Conservation (phyloP, 1,140 invertebrate species). For the Maniola jurtina region DNA sequence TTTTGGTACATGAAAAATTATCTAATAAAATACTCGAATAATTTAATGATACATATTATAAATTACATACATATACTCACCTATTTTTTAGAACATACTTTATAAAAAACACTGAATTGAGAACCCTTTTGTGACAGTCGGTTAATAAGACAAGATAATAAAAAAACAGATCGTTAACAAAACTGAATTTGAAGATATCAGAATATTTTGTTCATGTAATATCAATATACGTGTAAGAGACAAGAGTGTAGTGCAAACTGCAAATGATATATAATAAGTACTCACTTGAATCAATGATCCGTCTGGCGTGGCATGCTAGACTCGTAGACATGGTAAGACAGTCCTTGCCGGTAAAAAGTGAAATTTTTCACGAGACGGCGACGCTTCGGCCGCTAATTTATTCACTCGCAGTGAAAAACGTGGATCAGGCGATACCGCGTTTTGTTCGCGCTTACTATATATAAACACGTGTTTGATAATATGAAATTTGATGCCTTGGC, state of each 20-base stretch:
- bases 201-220: not conserved
- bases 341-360: constrained; percentile 68
- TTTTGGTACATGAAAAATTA: too few species aligned
- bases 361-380: constrained; percentile 64
- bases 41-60: too few species aligned
- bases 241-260: not conserved
- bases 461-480: constrained; percentile 69
- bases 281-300: constrained; percentile 59
- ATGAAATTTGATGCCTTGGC: constrained; percentile 47
- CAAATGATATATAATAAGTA: too few species aligned
- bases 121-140: too few species aligned
- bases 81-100: too few species aligned
- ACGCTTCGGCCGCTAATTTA: constrained; percentile 59
- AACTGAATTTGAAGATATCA: too few species aligned
- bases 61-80: too few species aligned
- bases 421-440: constrained; percentile 57
- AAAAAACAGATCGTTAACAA: too few species aligned
- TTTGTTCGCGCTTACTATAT: constrained; percentile 63
- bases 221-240: not conserved
- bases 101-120: too few species aligned
- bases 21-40: too few species aligned
- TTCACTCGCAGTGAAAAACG: constrained; percentile 70
- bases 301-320: constrained; percentile 41
- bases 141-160: too few species aligned
- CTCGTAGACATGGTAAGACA: constrained; percentile 52